phyloP scores from a whole-genome alignment of 2,888 invertebrate species.

The Alloplasta piceator region DNA sequence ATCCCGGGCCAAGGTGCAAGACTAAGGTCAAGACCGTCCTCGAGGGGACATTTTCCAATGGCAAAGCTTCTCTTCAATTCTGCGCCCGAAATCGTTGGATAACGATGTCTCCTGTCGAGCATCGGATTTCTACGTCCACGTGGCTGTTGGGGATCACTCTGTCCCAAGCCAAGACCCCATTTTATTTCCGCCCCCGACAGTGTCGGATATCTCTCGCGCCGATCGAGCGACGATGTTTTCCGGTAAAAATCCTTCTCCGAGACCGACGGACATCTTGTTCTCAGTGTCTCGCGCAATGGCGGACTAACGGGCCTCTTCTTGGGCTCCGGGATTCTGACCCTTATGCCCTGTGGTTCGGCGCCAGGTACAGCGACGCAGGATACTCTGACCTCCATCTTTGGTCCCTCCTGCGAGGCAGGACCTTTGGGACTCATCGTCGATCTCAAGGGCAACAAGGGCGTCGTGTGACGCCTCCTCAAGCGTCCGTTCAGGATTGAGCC shows the following conservation, averaged over 20 bases:
- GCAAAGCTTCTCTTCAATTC: conserved; percentile 77
- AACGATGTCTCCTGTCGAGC: conserved; percentile 79
- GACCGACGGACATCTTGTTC: conserved; percentile 78
- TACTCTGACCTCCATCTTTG: conserved; percentile 80
- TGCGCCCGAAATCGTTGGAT: conserved; percentile 79
- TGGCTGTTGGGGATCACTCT: conserved; percentile 56
- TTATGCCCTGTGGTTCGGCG: conserved; percentile 78
- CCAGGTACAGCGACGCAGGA: conserved; percentile 78
- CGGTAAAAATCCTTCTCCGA: conserved; percentile 80
- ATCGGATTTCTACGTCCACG: conserved; percentile 74
- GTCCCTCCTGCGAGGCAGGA: conserved; percentile 73
- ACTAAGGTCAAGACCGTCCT: conserved; percentile 84
- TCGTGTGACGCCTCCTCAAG: conserved; percentile 76
- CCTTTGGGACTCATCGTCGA: conserved; percentile 80
- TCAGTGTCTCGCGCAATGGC: conserved; percentile 68
- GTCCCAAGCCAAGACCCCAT: conserved; percentile 62
- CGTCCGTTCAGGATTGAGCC: conserved; percentile 77
- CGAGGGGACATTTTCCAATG: conserved; percentile 83
- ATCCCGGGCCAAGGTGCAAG: conserved; percentile 92
- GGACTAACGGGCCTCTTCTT: conserved; percentile 78
- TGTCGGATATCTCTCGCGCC: conserved; percentile 79
- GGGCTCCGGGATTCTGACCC: conserved; percentile 80
- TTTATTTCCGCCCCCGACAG: conserved; percentile 79
- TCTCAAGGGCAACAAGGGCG: conserved; percentile 66
- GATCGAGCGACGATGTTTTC: conserved; percentile 77